These are phyloP conservation scores for Drosophila punjabiensis DNA, from an alignment of 1,140 invertebrate genomes.

Conservation along the genomic window DNA sequence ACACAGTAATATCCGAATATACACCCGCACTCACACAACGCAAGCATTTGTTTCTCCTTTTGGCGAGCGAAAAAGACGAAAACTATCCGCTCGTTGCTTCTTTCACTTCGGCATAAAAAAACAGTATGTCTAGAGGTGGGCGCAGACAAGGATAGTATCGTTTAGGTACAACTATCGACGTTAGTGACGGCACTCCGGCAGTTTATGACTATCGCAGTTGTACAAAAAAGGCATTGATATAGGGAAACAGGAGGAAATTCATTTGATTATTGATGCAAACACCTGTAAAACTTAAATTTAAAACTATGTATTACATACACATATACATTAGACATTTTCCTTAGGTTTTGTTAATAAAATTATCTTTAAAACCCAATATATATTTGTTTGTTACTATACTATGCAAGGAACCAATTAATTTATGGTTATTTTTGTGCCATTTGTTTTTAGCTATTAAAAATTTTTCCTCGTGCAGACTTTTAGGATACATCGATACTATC, in stretches of 20 bases:
- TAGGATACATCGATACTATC: not conserved
- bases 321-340: no score
- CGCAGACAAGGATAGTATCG: not conserved
- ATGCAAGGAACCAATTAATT: no score
- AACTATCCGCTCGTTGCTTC: conserved; percentile 23
- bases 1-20: conserved; percentile 32
- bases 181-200: not conserved
- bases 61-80: conserved; percentile 44
- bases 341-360: no score
- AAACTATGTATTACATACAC: no score
- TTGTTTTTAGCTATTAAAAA: no score
- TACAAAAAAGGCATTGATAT: not conserved
- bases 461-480: not conserved
- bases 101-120: conserved; percentile 22
- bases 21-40: conserved; percentile 51
- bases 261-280: not conserved
- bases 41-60: conserved; percentile 67
- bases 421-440: no score
- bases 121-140: conserved; percentile 4
- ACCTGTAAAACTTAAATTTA: no score
- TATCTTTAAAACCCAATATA: no score
- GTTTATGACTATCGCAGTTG: not conserved
- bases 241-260: not conserved
- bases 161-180: not conserved
- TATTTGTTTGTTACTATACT: no score